phyloP scores from a whole-genome alignment of 2,888 invertebrate species.

The Fragum whitleyi region DNA sequence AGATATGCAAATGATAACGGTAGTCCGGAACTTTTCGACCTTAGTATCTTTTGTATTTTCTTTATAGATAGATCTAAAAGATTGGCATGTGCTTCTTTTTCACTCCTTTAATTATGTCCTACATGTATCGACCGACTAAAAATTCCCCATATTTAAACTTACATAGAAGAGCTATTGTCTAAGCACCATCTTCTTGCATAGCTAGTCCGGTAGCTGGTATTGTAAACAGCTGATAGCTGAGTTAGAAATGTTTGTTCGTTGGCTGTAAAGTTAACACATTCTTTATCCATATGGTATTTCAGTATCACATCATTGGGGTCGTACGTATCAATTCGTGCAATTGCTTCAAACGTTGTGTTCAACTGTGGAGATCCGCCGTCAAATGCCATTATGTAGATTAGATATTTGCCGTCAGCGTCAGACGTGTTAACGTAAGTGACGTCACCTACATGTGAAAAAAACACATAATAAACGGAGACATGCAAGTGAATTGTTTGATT shows the following conservation, averaged over 20 bases:
- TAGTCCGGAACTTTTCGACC: no score
- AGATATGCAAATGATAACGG: no score
- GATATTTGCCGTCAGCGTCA: constrained; percentile 7
- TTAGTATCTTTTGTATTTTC: no score
- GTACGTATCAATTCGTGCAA: constrained; percentile 76
- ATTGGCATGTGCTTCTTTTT: no score
- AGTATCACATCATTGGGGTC: constrained; percentile 66
- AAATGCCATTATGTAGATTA: constrained; percentile 45
- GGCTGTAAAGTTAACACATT: constrained; percentile 59
- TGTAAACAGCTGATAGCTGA: constrained; percentile 68
- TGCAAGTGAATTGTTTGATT: no score
- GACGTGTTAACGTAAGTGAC: constrained; percentile 61
- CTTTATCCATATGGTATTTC: constrained; percentile 64
- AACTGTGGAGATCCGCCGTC: constrained; percentile 70
- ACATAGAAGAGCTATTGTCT: constrained; percentile 56
- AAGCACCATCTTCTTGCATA: constrained; percentile 74
- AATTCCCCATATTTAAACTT: no score
- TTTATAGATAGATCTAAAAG: no score
- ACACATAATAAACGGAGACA: no score
- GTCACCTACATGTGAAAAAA: constrained; percentile 66
- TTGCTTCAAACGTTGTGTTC: constrained; percentile 65
- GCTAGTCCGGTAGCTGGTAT: constrained; percentile 59
- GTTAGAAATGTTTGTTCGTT: constrained; percentile 65
- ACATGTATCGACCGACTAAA: no score
- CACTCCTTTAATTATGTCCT: no score